phyloP scores from a whole-genome alignment of 2,113 vertebrate genomes.

The Neopipo cinnamomea region DNA sequence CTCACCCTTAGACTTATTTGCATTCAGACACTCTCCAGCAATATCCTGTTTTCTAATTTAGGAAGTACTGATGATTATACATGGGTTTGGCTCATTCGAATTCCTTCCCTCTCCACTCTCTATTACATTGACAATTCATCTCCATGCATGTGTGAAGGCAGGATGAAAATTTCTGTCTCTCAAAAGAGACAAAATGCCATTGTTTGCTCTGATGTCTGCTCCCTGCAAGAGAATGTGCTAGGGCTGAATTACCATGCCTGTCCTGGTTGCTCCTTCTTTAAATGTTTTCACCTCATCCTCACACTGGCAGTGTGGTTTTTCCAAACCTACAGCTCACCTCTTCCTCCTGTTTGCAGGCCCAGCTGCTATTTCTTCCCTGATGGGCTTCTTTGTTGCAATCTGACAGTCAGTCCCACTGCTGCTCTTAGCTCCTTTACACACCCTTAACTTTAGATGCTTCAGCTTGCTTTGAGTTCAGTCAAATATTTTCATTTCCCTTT shows the following conservation, averaged over 20 bases:
- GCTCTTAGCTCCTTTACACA: slow-evolving; percentile 60
- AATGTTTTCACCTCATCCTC: not conserved
- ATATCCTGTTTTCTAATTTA: slow-evolving; percentile 54
- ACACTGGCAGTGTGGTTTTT: not conserved
- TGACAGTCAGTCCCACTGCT: slow-evolving; percentile 25
- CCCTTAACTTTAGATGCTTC: slow-evolving; percentile 58
- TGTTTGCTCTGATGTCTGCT: not conserved
- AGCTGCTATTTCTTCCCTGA: not conserved
- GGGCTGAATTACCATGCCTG: not conserved
- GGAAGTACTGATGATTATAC: slow-evolving; percentile 18
- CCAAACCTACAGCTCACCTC: not conserved
- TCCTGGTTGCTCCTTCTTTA: not conserved
- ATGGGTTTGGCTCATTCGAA: not conserved
- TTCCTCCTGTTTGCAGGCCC: not conserved
- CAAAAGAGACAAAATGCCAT: slow-evolving; percentile 10
- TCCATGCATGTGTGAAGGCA: not conserved
- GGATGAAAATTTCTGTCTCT: not conserved
- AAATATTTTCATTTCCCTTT: slow-evolving; percentile 74
- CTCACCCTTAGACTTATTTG: not conserved
- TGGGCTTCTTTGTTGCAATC: not conserved
- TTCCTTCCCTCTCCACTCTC: slow-evolving; percentile 10
- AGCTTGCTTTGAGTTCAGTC: slow-evolving; percentile 65
- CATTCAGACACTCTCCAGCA: slow-evolving; percentile 10
- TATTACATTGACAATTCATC: not conserved
- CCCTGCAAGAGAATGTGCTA: not conserved